Conservation (phyloP, 2,888 invertebrate species). For the Acanthosepion pharaonis region DNA sequence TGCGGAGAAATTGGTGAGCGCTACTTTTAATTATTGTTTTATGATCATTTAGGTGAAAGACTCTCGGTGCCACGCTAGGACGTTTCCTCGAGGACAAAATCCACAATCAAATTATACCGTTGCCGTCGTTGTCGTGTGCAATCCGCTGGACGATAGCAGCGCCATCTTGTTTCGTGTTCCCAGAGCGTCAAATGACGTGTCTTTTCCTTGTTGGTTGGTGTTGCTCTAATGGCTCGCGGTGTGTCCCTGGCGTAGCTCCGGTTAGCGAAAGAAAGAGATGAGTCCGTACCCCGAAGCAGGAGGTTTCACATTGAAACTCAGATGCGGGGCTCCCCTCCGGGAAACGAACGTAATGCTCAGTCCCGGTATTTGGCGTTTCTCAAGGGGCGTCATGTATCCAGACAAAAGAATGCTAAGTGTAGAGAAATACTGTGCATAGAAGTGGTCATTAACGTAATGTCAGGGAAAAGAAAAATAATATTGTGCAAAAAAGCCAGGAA, state of each 20-base stretch:
- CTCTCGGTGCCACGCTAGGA: neutral
- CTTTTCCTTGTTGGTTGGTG: slow-evolving; percentile 12
- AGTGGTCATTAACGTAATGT: no score
- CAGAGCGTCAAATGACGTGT: neutral
- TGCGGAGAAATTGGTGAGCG: slow-evolving; percentile 10
- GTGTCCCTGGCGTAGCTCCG: slow-evolving; percentile 33
- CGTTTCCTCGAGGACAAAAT: neutral
- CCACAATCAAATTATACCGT: neutral
- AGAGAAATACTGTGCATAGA: no score
- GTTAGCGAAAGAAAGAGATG: slow-evolving; percentile 17
- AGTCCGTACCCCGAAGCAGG: neutral
- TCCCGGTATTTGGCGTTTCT: neutral
- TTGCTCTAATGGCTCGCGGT: slow-evolving; percentile 13
- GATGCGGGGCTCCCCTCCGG: slow-evolving; percentile 18
- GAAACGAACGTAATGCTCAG: neutral
- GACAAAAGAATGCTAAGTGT: neutral
- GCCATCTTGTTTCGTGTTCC: neutral
- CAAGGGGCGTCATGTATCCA: neutral
- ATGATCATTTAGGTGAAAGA: slow-evolving; percentile 12
- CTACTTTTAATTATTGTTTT: slow-evolving; percentile 33
- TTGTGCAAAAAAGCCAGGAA: neutral
- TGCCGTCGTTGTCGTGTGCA: neutral
- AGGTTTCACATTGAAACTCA: neutral
- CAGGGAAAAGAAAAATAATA: neutral
- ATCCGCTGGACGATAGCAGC: neutral